A percentile compares a stretch with the other conserved stretches of the same genome.
phyloP scores from a whole-genome alignment of 1,140 invertebrate genomes.

The Ceratitis capitata region DNA sequence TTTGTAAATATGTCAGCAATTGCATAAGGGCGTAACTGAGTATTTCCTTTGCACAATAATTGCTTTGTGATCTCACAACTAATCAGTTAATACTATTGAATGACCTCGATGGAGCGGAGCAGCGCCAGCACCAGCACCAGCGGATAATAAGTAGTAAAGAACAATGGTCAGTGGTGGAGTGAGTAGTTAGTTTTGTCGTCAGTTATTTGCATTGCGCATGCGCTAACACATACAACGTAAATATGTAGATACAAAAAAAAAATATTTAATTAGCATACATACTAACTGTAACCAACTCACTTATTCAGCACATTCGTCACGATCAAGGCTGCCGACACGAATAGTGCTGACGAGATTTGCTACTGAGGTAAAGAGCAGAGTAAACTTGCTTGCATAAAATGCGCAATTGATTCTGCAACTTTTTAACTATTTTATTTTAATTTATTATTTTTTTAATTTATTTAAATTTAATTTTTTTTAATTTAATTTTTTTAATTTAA shows the following conservation, averaged over 20 bases:
- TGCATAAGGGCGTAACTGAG: background rate
- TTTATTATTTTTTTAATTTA: too few species aligned
- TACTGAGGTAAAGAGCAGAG: background rate
- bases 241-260: too few species aligned
- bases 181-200: too few species aligned
- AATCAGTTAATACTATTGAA: background rate
- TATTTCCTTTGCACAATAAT: constrained; percentile 36
- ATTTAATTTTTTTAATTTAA: too few species aligned
- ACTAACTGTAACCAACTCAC: background rate
- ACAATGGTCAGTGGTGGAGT: background rate
- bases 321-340: background rate
- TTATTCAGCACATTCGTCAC: constrained; percentile 6
- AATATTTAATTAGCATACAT: too few species aligned
- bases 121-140: background rate
- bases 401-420: background rate
- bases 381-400: background rate
- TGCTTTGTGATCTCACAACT: background rate
- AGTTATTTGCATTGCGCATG: background rate
- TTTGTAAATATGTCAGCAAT: background rate
- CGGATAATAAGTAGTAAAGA: background rate
- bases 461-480: too few species aligned
- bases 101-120: too few species aligned
- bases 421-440: background rate
- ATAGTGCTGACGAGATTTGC: background rate
- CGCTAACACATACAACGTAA: background rate